phyloP scores from a whole-genome alignment of 2,888 invertebrate species.

The Caenorhabditis sp. region DNA sequence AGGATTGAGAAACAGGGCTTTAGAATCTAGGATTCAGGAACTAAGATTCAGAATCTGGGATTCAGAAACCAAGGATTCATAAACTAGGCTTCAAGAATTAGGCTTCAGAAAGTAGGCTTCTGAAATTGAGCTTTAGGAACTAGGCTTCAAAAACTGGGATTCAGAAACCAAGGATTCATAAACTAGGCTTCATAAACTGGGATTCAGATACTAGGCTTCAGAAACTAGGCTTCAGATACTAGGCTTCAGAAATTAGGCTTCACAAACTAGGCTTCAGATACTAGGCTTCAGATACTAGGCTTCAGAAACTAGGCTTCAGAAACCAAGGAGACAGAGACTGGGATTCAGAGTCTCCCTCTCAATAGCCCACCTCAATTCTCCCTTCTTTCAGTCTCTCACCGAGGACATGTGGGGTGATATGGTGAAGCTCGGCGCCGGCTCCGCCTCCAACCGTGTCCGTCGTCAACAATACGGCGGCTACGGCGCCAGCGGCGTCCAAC shows the following conservation, averaged over 20 bases:
- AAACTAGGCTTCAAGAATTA: not conserved
- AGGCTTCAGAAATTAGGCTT: not conserved
- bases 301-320: not conserved
- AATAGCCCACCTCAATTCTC: not conserved
- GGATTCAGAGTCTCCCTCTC: not conserved
- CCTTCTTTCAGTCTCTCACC: constrained; percentile 46
- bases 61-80: not conserved
- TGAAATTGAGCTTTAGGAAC: constrained; percentile 15
- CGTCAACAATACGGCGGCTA: constrained; percentile 68
- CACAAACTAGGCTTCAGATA: not conserved
- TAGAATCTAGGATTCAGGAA: not conserved
- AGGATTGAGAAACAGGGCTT: too few relatives aligned
- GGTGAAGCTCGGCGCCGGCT: constrained; percentile 67
- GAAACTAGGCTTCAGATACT: not conserved
- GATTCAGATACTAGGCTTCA: not conserved
- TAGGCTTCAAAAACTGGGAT: not conserved
- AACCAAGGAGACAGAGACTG: too few relatives aligned
- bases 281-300: not conserved
- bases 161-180: not conserved
- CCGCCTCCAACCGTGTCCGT: constrained; percentile 67
- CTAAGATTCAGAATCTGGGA: not conserved
- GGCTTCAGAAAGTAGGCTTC: not conserved
- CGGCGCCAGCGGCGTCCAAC: constrained; percentile 27
- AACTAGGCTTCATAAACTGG: too few relatives aligned
- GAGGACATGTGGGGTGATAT: constrained; percentile 69